Evolutionary conservation across 2,888 invertebrate genomes (phyloP), one percentile per base, ranked within the genome.

Genomic region (Nematopogon swammerdamellus): DNA sequence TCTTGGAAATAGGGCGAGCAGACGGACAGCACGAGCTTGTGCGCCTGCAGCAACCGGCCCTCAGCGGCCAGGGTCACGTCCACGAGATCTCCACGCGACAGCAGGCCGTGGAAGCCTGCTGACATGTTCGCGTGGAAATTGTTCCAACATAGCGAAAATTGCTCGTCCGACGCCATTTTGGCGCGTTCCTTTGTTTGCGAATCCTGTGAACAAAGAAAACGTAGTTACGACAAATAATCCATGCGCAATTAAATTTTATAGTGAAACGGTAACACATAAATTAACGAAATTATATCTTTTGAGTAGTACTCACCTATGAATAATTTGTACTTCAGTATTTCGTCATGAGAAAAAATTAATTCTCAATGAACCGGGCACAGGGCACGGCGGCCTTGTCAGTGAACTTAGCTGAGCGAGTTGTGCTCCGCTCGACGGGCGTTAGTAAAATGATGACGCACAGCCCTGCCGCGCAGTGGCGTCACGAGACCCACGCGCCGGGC

Each of bases 61-160:
- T 86, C 87, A 61, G 87, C 87, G 61, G 87, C 87, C 62, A 87
- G 69, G 30, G 87, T 87, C 52, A 87, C 87, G 59, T 87, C 87
- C 58, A 87, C 87, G 60, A 87, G 69, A 67, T 86, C 85, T 56
- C 86, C 86, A 67, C 85, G 83, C 64, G 85, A 84, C 69, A 87
- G 71, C 65, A 87, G 83, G 68, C 85, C 85, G 62, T 87, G 86
- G 67, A 87, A 87, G 61, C 86, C 86, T 68, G 85, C 84, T 55
- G 86, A 85, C 77, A 87, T 81, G 63, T 87, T 87, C 56, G 85
- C 84, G 74, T 86, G 86, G 79, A 87, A 87, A 77, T 87, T 87
- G 77, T 87, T 87, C 87, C 87, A 87, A 77, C 86, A 86, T 74
- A 87, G 72, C 69, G 87, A 87, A 76, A 85, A 86, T 68, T 85